Percentiles rank a stretch among this genome's conserved stretches.
These are phyloP conservation scores for cattle (Bos taurus) DNA, from an alignment of 2,113 vertebrate genomes.

Conservation along the genomic window DNA sequence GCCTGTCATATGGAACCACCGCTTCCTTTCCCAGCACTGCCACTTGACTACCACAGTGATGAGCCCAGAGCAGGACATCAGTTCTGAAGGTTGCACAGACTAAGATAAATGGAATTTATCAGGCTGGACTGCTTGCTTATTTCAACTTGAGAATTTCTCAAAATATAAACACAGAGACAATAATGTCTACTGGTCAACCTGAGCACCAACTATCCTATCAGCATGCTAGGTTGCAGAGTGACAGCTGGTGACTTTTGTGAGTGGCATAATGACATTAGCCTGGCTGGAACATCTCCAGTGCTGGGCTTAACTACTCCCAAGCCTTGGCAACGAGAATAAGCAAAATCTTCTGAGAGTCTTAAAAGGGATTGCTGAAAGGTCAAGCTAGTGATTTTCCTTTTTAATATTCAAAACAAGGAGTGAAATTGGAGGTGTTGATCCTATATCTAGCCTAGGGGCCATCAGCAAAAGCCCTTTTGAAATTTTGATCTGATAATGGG, in stretches of 20 bases:
- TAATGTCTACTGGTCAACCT: conserved; percentile 24
- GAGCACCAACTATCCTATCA: background rate
- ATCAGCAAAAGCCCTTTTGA: background rate
- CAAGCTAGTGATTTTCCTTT: background rate
- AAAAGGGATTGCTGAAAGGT: conserved; percentile 6
- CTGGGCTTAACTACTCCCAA: background rate
- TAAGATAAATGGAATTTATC: background rate
- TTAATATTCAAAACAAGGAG: conserved; percentile 32
- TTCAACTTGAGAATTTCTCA: conserved; percentile 58
- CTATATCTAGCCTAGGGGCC: background rate
- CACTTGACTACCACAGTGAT: conserved; percentile 34
- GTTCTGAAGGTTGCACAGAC: background rate
- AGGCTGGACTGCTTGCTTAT: background rate
- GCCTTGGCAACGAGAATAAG: background rate
- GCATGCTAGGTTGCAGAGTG: background rate
- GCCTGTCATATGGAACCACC: conserved; percentile 54
- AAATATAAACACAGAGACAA: background rate
- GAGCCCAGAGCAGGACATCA: background rate
- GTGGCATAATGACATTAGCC: background rate
- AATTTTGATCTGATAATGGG: background rate
- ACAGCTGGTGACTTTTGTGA: background rate
- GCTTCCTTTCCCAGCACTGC: background rate
- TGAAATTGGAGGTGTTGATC: background rate
- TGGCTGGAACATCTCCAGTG: background rate
- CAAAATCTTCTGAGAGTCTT: background rate